phyloP scores from a whole-genome alignment of 1,140 invertebrate species.

The Leptopilina clavipes region DNA sequence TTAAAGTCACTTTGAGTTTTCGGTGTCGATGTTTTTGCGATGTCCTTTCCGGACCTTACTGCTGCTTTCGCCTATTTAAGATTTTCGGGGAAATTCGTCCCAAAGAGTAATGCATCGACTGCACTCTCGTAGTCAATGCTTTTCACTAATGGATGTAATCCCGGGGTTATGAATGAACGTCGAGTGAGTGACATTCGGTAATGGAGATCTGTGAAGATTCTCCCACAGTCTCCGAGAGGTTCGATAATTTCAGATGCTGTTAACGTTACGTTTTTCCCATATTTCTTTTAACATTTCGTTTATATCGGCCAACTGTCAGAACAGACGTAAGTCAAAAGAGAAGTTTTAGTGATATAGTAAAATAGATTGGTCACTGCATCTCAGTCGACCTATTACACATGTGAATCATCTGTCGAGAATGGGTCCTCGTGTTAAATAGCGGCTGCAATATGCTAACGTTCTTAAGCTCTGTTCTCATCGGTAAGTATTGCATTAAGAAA shows the following conservation, averaged over 20 bases:
- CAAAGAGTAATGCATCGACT: constrained; percentile 36
- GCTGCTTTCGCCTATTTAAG: constrained; percentile 23
- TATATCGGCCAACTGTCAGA: no score
- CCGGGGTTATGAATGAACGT: constrained; percentile 5
- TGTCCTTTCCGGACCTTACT: constrained; percentile 28
- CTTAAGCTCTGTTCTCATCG: no score
- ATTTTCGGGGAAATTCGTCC: constrained; percentile 36
- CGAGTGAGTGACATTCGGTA: neutral
- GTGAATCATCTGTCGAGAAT: no score
- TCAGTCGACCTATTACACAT: no score
- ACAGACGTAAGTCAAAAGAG: no score
- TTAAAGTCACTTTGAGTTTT: neutral
- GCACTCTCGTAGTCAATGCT: constrained; percentile 23
- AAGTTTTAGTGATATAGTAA: no score
- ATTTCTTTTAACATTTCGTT: neutral
- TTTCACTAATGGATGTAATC: constrained; percentile 26
- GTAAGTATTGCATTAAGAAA: no score
- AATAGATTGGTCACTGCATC: no score
- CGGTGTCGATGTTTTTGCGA: neutral
- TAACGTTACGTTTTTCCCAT: neutral
- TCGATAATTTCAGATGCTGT: neutral
- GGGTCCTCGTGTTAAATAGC: no score
- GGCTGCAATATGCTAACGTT: no score
- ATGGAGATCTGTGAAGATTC: neutral
- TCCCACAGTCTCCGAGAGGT: neutral